Percentiles rank a stretch among this genome's conserved stretches.
phyloP scores from a whole-genome alignment of 2,888 invertebrate genomes.

The Diadromus collaris region DNA sequence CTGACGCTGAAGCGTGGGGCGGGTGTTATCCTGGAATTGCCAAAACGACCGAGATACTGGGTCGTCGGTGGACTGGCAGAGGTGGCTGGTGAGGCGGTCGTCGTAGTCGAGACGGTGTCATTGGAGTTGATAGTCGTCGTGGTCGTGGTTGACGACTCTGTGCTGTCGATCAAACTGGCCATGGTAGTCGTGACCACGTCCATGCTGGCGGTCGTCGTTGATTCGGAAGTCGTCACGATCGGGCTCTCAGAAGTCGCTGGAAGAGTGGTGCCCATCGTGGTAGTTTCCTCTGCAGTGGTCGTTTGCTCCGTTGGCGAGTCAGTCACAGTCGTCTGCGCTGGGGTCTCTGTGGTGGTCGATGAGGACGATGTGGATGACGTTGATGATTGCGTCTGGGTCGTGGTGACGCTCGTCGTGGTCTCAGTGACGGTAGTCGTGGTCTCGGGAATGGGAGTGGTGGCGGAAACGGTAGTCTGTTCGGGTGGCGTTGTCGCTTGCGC shows the following conservation, averaged over 20 bases:
- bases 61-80: conserved; percentile 62
- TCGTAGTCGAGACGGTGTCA: no score
- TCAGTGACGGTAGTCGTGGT: conserved; percentile 47
- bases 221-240: conserved; percentile 23
- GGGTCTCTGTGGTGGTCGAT: conserved; percentile 45
- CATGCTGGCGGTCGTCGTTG: background rate
- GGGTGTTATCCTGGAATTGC: conserved; percentile 72
- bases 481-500: conserved; percentile 67
- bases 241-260: conserved; percentile 26
- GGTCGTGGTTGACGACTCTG: background rate
- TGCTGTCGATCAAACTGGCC: background rate
- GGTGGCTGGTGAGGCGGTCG: conserved; percentile 24
- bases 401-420: conserved; percentile 34
- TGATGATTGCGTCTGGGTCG: conserved; percentile 54
- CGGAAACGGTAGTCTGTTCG: conserved; percentile 61
- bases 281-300: conserved; percentile 48
- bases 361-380: conserved; percentile 57
- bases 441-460: conserved; percentile 42
- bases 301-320: conserved; percentile 53
- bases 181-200: conserved; percentile 2
- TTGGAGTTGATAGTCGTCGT: background rate
- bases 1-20: conserved; percentile 75
- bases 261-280: conserved; percentile 42
- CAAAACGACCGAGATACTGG: conserved; percentile 73
- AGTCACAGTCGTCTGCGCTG: conserved; percentile 37